Percentiles rank a stretch among this genome's conserved stretches.
These are phyloP conservation scores for Mantis religiosa DNA, from an alignment of 2,888 invertebrate species.

Conservation along the genomic window DNA sequence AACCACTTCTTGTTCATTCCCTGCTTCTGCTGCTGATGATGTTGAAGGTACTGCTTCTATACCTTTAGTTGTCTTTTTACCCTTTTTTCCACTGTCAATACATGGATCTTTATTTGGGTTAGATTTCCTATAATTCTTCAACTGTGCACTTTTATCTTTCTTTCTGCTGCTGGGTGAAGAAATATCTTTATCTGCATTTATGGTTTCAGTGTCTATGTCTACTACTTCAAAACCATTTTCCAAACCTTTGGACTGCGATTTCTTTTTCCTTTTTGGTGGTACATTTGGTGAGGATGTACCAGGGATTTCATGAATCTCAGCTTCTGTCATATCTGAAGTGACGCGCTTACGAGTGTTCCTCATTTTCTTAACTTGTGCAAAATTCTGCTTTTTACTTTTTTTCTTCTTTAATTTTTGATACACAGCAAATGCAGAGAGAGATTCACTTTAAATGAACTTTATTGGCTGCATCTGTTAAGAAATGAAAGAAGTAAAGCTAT, in stretches of 20 bases:
- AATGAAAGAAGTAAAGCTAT: neutral
- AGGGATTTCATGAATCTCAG: neutral
- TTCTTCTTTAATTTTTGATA: slow-evolving; percentile 32
- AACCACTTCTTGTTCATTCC: neutral
- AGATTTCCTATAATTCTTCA: neutral
- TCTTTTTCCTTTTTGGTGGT: neutral
- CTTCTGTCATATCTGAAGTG: neutral
- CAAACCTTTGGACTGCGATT: neutral
- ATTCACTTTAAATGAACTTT: neutral
- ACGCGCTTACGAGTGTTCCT: neutral
- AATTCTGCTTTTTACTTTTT: neutral
- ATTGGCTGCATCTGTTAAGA: neutral
- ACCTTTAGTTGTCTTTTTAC: neutral
- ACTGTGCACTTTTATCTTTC: slow-evolving; percentile 7
- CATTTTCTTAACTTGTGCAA: neutral
- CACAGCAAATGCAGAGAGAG: slow-evolving; percentile 37
- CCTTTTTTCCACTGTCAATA: neutral
- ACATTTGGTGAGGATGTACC: neutral
- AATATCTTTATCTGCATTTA: neutral
- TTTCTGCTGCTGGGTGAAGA: slow-evolving; percentile 4
- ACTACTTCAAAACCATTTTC: slow-evolving; percentile 8
- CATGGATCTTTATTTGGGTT: neutral
- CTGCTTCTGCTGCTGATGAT: neutral
- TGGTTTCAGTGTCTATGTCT: slow-evolving; percentile 12
- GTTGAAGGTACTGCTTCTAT: no score